Percentiles rank a stretch among this genome's conserved stretches.
These are phyloP conservation scores for Chrysomela aeneicollis DNA, from an alignment of 2,888 invertebrate species.

Conservation along the genomic window DNA sequence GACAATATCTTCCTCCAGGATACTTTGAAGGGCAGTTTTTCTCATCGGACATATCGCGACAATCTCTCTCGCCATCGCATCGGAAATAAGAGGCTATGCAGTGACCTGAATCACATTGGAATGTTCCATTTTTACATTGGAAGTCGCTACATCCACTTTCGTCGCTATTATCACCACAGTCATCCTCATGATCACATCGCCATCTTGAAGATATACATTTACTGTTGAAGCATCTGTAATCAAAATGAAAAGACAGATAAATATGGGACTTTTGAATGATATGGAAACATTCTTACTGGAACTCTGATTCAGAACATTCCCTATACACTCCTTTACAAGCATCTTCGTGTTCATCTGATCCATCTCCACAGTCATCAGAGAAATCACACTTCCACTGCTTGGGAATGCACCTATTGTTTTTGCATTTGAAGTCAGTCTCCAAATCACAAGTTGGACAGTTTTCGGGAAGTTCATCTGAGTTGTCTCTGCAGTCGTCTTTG, in stretches of 20 bases:
- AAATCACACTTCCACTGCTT: conserved; percentile 94
- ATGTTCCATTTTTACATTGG: conserved; percentile 88
- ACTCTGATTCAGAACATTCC: conserved; percentile 93
- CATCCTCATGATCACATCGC: conserved; percentile 96
- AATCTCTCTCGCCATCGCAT: conserved; percentile 90
- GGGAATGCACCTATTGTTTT: conserved; percentile 72
- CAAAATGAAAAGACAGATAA: too few species aligned
- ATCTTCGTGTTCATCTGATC: conserved; percentile 85
- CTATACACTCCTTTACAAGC: conserved; percentile 85
- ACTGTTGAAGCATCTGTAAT: conserved; percentile 74
- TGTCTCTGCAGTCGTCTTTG: conserved; percentile 95
- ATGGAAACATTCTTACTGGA: conserved; percentile 55
- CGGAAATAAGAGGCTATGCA: conserved; percentile 89
- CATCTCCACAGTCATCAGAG: conserved; percentile 96
- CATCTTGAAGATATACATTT: conserved; percentile 92
- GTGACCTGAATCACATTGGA: conserved; percentile 92
- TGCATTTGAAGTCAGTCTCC: conserved; percentile 91
- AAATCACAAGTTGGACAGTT: conserved; percentile 90
- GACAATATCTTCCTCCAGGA: conserved; percentile 88
- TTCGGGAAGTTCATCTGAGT: conserved; percentile 89
- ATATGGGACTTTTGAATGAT: too few species aligned
- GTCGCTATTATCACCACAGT: conserved; percentile 95
- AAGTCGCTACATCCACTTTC: conserved; percentile 84
- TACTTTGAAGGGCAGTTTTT: conserved; percentile 87
- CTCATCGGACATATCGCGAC: conserved; percentile 89